phyloP scores from a whole-genome alignment of 1,140 invertebrate genomes.

The Drosophila arizonae region DNA sequence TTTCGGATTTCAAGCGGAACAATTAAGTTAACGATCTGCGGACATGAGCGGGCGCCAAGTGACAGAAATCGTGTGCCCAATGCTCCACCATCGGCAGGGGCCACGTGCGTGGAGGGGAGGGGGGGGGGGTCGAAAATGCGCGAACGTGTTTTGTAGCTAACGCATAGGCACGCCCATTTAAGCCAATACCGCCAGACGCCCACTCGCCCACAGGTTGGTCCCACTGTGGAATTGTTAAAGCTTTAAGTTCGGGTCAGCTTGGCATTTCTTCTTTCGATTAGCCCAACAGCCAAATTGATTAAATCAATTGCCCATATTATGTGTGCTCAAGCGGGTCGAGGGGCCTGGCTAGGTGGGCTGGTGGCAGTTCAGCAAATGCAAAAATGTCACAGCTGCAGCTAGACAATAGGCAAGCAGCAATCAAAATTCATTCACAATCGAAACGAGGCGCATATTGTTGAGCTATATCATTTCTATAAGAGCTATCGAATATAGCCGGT shows the following conservation, averaged over 20 bases:
- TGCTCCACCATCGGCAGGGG: constrained; percentile 37
- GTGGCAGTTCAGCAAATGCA: no score
- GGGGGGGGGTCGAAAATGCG: constrained; percentile 10
- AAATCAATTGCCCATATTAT: constrained; percentile 57
- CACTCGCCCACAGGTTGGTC: background rate
- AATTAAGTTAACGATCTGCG: constrained; percentile 80
- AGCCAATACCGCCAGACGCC: background rate
- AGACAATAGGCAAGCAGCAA: no score
- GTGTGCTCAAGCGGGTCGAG: background rate
- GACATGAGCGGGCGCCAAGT: constrained; percentile 51
- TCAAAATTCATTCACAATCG: no score
- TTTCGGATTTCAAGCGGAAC: constrained; percentile 78
- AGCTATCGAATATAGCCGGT: no score
- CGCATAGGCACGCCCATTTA: constrained; percentile 9
- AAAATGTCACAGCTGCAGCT: background rate
- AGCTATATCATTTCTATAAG: no score
- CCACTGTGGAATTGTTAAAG: background rate
- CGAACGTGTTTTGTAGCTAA: constrained; percentile 18
- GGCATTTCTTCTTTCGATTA: constrained; percentile 53
- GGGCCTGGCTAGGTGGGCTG: background rate
- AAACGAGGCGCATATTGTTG: no score
- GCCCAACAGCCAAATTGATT: constrained; percentile 52
- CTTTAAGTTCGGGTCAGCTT: constrained; percentile 21
- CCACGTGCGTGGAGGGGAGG: constrained; percentile 38
- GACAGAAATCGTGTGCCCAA: constrained; percentile 63